Evolutionary conservation across 2,888 invertebrate species (phyloP), one percentile per base, ranked within the genome.

Genomic region (Lithophane socia): DNA sequence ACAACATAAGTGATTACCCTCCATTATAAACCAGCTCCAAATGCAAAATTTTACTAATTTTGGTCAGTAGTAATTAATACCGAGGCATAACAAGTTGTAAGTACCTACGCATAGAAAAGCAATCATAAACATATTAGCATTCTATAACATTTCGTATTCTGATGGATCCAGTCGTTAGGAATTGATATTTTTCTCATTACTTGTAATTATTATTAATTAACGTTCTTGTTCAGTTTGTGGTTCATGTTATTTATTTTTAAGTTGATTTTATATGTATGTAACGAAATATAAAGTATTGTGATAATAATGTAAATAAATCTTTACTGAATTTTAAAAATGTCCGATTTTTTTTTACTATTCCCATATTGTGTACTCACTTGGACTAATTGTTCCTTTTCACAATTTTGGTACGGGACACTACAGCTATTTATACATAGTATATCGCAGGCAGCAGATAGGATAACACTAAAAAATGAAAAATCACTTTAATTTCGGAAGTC

Each of bases 161-260:
- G 64, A 83, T 80, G 52, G 77, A 73, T 83, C 4, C 69, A 74
- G 68, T 82, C 79, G 75, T 85, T 80, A 80, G 72, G 49, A 76
- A 60, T 76, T 80, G 54, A 83, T 82, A 74, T 80, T 75, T 72
- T 79, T 87, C 67, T 81, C 73, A 86, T 86, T 86, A 83, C 66
- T 83, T 86, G 69, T 88, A 82, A 83, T 81, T 84, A 78, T 79
- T 79, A 83, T 77, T 84, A 81, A 80, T 85, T 75, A 77, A 79
- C 54, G 79, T 93, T 91, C 89, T 92, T 92, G 92, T 94, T 93
- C 89, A 88, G 85, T 90, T 91, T 89, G 87, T 89, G 80, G 80
- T 88, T 89, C 72, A 87, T 94, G 96, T 96, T 96, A 95, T 93
- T 94, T 96, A 95, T 90, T 96, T 95, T 91, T 96, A 95, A 95